Percentiles rank a stretch among this genome's conserved stretches.
phyloP scores from a whole-genome alignment of 2,888 invertebrate genomes.

The Brassicogethes aeneus region DNA sequence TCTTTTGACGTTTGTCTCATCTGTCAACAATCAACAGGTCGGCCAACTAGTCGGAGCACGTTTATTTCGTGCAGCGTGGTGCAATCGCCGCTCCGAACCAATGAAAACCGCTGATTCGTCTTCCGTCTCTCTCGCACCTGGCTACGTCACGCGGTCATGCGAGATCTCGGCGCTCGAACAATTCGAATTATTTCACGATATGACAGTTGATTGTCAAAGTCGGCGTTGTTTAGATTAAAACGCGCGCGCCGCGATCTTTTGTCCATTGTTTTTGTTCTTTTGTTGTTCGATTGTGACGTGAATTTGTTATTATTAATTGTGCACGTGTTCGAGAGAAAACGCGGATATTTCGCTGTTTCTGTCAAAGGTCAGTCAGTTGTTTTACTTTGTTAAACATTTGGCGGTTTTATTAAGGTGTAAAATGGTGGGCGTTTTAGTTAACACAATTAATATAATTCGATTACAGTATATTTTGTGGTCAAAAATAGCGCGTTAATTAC shows the following conservation, averaged over 20 bases:
- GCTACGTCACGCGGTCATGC: constrained; percentile 37
- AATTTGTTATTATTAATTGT: constrained; percentile 1
- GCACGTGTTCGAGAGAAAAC: constrained; percentile 1
- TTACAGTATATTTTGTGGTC: too few species aligned
- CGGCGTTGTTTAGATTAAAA: constrained; percentile 15
- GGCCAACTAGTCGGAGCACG: background rate
- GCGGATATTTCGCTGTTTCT: too few species aligned
- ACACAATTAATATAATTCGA: too few species aligned
- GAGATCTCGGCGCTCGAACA: constrained; percentile 37
- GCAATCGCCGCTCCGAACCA: constrained; percentile 11
- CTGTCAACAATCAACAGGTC: constrained; percentile 2
- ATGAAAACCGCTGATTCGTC: constrained; percentile 10
- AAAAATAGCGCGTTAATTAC: too few species aligned
- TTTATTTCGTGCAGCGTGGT: constrained; percentile 15
- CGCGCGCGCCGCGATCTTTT: too few species aligned
- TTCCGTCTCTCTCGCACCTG: constrained; percentile 9
- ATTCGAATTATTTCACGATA: constrained; percentile 35
- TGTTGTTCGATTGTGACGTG: constrained; percentile 4
- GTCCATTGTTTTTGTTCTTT: constrained; percentile 9
- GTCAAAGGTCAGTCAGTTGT: too few species aligned
- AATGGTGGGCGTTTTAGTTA: background rate
- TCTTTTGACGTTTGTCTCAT: too few species aligned
- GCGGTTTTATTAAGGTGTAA: background rate
- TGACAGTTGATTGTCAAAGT: constrained; percentile 28
- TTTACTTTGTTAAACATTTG: constrained; percentile 3